Evolutionary conservation across 2,888 invertebrate species (phyloP).

Genomic region (Yponomeuta sedellus): DNA sequence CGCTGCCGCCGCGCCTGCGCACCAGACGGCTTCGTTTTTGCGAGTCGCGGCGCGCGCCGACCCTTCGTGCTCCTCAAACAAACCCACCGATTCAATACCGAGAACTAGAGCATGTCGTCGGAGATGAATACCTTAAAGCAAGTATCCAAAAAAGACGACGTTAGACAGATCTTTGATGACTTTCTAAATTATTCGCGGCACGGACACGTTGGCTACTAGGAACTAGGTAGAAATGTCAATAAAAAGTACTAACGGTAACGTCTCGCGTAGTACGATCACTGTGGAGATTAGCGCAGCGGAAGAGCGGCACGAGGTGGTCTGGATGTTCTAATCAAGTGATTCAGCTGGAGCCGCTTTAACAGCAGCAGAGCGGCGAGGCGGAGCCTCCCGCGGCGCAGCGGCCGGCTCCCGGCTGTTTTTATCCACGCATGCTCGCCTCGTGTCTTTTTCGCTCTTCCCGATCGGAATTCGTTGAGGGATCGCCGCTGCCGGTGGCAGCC

Average conservation of each 20-base stretch:
- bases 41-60: slow-evolving; percentile 60
- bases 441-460: slow-evolving; percentile 74
- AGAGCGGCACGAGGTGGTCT: slow-evolving; percentile 20
- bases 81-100: slow-evolving; percentile 57
- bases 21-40: slow-evolving; percentile 65
- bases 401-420: slow-evolving; percentile 56
- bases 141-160: slow-evolving; percentile 1
- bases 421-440: slow-evolving; percentile 65
- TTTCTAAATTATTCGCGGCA: slow-evolving; percentile 8
- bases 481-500: slow-evolving; percentile 74
- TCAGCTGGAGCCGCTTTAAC: slow-evolving; percentile 39
- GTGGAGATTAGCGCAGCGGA: not conserved
- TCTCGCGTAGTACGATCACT: not conserved
- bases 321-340: slow-evolving; percentile 50
- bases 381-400: slow-evolving; percentile 62
- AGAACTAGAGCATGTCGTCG: slow-evolving; percentile 57
- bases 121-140: slow-evolving; percentile 28
- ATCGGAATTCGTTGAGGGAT: slow-evolving; percentile 73
- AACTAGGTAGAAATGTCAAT: not conserved
- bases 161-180: slow-evolving; percentile 4
- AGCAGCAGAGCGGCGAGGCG: slow-evolving; percentile 28
- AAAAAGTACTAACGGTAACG: slow-evolving; percentile 2
- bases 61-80: slow-evolving; percentile 55
- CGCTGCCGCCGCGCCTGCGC: slow-evolving; percentile 34
- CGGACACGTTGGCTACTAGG: not conserved